phyloP scores from a whole-genome alignment of 2,113 vertebrate genomes.

The Nansenia antarctica region DNA sequence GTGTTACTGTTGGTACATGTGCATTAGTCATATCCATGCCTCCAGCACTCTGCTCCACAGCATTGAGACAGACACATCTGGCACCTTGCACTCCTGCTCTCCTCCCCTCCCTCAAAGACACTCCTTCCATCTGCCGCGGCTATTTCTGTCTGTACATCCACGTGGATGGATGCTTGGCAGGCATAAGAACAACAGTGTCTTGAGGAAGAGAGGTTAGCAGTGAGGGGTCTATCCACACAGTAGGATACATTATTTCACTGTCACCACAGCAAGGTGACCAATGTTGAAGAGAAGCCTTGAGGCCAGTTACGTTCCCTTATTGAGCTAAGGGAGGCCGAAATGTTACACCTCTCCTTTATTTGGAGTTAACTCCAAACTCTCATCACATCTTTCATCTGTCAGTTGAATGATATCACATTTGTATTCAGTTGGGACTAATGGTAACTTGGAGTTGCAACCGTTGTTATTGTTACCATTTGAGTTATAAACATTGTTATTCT shows the following conservation, averaged over 20 bases:
- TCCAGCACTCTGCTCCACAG: not conserved
- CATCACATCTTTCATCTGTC: conserved; percentile 41
- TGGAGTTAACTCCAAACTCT: conserved; percentile 21
- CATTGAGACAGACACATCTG: not conserved
- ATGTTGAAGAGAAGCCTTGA: conserved; percentile 32
- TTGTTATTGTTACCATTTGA: too few relatives aligned
- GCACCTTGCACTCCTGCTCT: not conserved
- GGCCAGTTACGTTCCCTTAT: conserved; percentile 43
- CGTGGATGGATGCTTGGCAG: too few relatives aligned
- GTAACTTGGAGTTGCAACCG: not conserved
- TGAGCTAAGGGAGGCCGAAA: conserved; percentile 16
- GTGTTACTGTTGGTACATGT: too few relatives aligned
- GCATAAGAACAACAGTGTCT: too few relatives aligned
- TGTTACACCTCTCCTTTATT: conserved; percentile 32
- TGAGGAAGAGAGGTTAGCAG: too few relatives aligned
- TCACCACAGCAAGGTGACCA: conserved; percentile 51
- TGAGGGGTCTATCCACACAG: too few relatives aligned
- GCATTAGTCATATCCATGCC: not conserved
- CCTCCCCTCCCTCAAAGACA: not conserved
- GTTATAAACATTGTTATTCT: not conserved
- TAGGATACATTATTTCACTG: too few relatives aligned
- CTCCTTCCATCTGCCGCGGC: not conserved
- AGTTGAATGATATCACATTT: conserved; percentile 36
- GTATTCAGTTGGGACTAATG: not conserved
- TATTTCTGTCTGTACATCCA: not conserved